phyloP scores from a whole-genome alignment of 2,888 invertebrate genomes.

The Trisateles emortualis region DNA sequence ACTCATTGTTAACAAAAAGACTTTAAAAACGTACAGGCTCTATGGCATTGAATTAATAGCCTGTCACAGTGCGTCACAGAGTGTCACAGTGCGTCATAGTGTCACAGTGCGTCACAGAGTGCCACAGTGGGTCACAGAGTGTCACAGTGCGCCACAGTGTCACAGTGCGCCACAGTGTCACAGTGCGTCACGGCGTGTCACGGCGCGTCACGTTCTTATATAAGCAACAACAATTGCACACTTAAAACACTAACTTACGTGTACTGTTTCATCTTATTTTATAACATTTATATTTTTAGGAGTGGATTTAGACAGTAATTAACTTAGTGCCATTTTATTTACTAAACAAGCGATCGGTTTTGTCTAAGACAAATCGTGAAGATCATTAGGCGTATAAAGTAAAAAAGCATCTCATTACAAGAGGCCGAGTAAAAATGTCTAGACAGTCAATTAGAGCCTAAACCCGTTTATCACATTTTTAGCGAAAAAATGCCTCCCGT shows the following conservation, averaged over 20 bases:
- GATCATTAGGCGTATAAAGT: conserved; percentile 51
- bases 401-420: conserved; percentile 36
- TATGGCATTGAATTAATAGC: conserved; percentile 59
- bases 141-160: too few relatives aligned
- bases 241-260: conserved; percentile 72
- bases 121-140: too few relatives aligned
- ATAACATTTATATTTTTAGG: conserved; percentile 67
- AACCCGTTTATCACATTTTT: conserved; percentile 77
- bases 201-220: conserved; percentile 29
- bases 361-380: conserved; percentile 42
- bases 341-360: conserved; percentile 47
- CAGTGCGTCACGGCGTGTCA: too few relatives aligned
- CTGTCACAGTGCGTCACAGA: too few relatives aligned
- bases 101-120: too few relatives aligned
- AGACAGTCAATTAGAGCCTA: conserved; percentile 80
- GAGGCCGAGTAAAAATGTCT: conserved; percentile 53
- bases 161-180: too few relatives aligned
- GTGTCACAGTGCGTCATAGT: too few relatives aligned
- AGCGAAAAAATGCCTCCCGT: conserved; percentile 67
- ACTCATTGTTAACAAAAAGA: conserved; percentile 32
- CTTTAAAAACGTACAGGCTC: conserved; percentile 42
- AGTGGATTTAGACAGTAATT: conserved; percentile 84
- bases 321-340: conserved; percentile 66
- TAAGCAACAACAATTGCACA: conserved; percentile 83
- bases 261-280: conserved; percentile 71